Evolutionary conservation across 2,888 invertebrate genomes (phyloP).

Genomic region (Didymodactylos carnosus): DNA sequence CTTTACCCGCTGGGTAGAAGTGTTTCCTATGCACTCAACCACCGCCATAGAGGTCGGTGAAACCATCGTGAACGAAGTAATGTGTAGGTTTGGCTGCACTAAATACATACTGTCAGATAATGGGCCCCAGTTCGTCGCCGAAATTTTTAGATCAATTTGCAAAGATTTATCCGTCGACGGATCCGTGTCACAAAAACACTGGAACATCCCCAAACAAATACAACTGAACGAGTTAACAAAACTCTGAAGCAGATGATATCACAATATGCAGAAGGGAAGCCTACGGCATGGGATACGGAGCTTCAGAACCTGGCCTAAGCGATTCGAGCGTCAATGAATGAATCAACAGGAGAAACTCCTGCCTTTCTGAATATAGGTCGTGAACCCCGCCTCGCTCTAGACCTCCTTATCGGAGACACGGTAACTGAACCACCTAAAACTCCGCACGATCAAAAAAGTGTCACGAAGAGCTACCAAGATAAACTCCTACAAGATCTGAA

Average conservation of each 20-base stretch:
- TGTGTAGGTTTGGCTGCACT: neutral
- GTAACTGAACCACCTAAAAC: too few species aligned
- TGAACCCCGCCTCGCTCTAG: neutral
- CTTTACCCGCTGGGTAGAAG: too few species aligned
- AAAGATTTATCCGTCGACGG: neutral
- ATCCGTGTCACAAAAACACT: neutral
- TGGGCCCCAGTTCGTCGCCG: neutral
- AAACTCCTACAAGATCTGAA: too few species aligned
- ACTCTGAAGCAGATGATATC: neutral
- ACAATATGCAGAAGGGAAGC: neutral
- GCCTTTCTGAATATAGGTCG: neutral
- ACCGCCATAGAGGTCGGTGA: neutral
- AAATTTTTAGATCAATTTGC: neutral
- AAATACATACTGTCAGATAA: neutral
- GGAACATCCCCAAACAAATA: neutral
- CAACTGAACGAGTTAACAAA: neutral
- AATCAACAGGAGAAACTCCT: neutral
- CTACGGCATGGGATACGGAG: neutral
- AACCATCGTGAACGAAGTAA: neutral
- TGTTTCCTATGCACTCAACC: too few species aligned
- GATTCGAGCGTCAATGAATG: neutral
- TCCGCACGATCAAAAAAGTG: too few species aligned
- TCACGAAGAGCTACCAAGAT: too few species aligned
- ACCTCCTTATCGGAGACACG: neutral
- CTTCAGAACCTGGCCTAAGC: neutral